phyloP scores from a whole-genome alignment of 2,888 invertebrate genomes.

The Ischnura elegans region DNA sequence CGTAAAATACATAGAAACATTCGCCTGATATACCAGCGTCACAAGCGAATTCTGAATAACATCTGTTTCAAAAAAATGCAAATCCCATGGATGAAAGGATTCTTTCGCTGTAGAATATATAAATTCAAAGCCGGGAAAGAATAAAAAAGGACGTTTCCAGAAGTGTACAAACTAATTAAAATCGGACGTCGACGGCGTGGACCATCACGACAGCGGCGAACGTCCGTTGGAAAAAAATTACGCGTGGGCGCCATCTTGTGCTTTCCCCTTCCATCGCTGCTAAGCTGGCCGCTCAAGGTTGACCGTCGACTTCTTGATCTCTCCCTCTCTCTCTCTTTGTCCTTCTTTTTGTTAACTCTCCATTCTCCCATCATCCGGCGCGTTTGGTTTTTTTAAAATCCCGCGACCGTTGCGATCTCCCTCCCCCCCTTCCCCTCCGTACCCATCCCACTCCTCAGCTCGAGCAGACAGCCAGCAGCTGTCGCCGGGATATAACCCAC shows the following conservation, averaged over 20 bases:
- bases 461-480: not conserved
- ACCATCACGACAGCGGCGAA: not conserved
- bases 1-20: no score
- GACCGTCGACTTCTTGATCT: not conserved
- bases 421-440: not conserved
- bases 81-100: not conserved
- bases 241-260: not conserved
- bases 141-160: not conserved
- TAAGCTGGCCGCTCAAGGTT: not conserved
- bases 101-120: not conserved
- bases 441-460: not conserved
- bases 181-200: not conserved
- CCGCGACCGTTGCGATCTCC: slow-evolving; percentile 20
- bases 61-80: not conserved
- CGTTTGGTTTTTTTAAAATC: slow-evolving; percentile 10
- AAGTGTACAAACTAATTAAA: not conserved
- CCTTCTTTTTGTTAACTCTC: not conserved
- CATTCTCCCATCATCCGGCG: not conserved
- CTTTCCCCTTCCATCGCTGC: not conserved
- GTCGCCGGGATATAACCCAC: not conserved
- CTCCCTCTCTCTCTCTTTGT: not conserved
- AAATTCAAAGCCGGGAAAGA: not conserved
- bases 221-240: not conserved
- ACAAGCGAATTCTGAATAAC: no score
- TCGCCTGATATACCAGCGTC: no score